These are phyloP conservation scores for Bimastos eiseni DNA, from an alignment of 2,888 invertebrate species.

Conservation along the genomic window DNA sequence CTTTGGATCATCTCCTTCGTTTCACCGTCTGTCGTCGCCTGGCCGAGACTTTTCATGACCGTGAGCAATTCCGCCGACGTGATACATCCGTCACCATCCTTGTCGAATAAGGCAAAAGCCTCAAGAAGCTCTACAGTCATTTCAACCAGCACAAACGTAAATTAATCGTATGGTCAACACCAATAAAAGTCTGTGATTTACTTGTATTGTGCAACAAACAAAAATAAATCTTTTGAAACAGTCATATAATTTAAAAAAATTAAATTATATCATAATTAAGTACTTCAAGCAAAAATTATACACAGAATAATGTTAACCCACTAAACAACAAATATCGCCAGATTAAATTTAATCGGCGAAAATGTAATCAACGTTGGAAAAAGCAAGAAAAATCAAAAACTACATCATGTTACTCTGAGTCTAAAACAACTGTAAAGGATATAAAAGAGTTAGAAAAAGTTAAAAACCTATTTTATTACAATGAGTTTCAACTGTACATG, in stretches of 20 bases:
- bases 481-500: too few species aligned
- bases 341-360: not conserved
- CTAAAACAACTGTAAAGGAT: too few species aligned
- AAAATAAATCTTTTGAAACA: too few species aligned
- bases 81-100: constrained; percentile 44
- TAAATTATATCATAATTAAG: not conserved
- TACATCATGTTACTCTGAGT: too few species aligned
- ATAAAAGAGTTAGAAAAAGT: not conserved
- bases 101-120: constrained; percentile 45
- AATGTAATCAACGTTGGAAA: too few species aligned
- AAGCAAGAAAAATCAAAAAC: too few species aligned
- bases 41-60: constrained; percentile 42
- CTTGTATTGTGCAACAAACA: too few species aligned
- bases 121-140: constrained; percentile 36
- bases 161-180: not conserved
- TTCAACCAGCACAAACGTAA: not conserved
- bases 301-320: not conserved
- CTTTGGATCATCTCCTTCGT: constrained; percentile 42
- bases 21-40: constrained; percentile 38
- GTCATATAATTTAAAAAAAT: not conserved
- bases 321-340: not conserved
- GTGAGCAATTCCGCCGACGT: constrained; percentile 39
- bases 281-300: too few species aligned
- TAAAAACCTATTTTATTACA: not conserved
- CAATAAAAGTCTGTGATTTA: too few species aligned